Percentiles rank a stretch among this genome's conserved stretches.
Conservation (phyloP, 1,140 invertebrate genomes). For the Atta texana region DNA sequence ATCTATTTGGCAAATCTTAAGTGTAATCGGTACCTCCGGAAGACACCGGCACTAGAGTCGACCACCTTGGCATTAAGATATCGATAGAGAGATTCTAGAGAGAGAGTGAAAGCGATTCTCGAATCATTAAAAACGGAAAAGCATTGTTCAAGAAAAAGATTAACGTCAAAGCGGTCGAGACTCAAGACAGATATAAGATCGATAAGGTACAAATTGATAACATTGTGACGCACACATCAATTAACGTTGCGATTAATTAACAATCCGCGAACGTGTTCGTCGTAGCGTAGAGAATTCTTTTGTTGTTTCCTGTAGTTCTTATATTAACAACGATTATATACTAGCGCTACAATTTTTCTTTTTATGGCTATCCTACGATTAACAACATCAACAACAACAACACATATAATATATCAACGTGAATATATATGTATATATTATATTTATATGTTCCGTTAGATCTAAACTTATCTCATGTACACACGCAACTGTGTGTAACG, state of each 20-base stretch:
- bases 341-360: slow-evolving; percentile 66
- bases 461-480: slow-evolving; percentile 41
- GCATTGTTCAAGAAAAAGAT: neutral
- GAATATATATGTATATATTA: slow-evolving; percentile 72
- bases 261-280: slow-evolving; percentile 47
- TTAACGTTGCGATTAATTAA: slow-evolving; percentile 38
- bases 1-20: slow-evolving; percentile 57
- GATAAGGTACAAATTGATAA: slow-evolving; percentile 45
- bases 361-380: slow-evolving; percentile 78
- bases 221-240: slow-evolving; percentile 22
- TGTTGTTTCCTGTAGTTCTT: slow-evolving; percentile 34
- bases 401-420: slow-evolving; percentile 83
- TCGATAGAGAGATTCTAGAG: no score
- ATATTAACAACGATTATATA: slow-evolving; percentile 66
- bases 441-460: slow-evolving; percentile 67
- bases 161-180: slow-evolving; percentile 21
- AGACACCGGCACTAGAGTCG: slow-evolving; percentile 2
- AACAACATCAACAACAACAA: slow-evolving; percentile 86
- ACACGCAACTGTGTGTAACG: neutral
- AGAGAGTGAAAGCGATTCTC: neutral
- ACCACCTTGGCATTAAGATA: slow-evolving; percentile 1
- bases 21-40: neutral
- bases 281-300: slow-evolving; percentile 10
- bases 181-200: neutral
- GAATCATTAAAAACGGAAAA: neutral